Conservation (phyloP, 2,888 invertebrate species). For the Drosophila dives region DNA sequence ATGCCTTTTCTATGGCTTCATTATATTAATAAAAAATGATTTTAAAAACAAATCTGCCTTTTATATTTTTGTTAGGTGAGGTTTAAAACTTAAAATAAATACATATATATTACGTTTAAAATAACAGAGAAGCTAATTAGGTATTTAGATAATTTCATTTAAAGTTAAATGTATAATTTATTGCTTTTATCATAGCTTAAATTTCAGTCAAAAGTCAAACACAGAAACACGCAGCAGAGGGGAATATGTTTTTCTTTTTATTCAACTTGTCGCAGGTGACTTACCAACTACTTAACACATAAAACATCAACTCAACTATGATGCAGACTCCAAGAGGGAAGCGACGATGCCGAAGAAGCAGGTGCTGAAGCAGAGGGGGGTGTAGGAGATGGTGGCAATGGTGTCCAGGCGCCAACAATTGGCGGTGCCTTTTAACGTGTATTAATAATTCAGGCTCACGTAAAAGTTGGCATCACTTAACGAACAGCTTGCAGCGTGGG, state of each 20-base stretch:
- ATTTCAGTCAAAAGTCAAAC: conserved; percentile 5
- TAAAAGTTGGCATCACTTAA: conserved; percentile 79
- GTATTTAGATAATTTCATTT: not conserved
- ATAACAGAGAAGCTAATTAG: not conserved
- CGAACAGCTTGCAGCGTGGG: conserved; percentile 31
- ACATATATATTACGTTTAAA: not conserved
- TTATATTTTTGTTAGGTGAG: not conserved
- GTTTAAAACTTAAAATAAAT: not conserved
- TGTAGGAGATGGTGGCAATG: conserved; percentile 9
- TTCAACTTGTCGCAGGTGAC: conserved; percentile 82
- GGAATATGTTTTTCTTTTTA: conserved; percentile 69
- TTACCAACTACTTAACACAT: conserved; percentile 80
- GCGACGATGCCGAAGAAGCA: not conserved
- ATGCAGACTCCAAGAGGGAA: conserved; percentile 30
- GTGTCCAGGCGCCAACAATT: conserved; percentile 67
- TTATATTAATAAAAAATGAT: not conserved
- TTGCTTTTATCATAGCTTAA: conserved; percentile 13
- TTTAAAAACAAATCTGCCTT: not conserved
- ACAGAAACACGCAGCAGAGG: not conserved
- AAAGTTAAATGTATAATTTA: not conserved
- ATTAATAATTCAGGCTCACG: conserved; percentile 83
- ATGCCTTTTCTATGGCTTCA: not conserved
- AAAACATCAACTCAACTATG: conserved; percentile 74
- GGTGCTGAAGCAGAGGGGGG: not conserved
- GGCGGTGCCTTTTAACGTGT: conserved; percentile 78